These are phyloP conservation scores for Halcyon smyrnensis DNA, from an alignment of 2,797 vertebrate species.

Conservation along the genomic window DNA sequence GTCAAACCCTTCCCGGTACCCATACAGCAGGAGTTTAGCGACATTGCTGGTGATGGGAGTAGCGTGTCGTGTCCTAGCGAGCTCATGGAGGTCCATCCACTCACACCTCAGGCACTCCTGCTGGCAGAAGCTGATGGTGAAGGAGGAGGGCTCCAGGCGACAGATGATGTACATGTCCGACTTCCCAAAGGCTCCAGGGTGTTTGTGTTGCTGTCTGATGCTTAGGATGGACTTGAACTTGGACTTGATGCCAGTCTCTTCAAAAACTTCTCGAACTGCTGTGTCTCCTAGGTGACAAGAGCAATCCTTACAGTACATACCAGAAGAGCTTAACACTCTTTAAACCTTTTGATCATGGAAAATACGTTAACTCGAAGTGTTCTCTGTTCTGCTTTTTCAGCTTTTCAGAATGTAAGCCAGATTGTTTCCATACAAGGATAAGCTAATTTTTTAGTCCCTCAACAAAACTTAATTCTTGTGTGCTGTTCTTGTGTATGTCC, in stretches of 20 bases:
- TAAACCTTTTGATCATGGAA: not conserved
- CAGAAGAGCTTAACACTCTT: not conserved
- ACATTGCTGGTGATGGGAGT: slow-evolving; percentile 89
- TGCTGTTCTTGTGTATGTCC: not conserved
- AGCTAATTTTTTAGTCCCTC: not conserved
- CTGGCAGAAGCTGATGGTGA: slow-evolving; percentile 87
- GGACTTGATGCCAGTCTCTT: slow-evolving; percentile 92
- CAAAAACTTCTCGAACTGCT: slow-evolving; percentile 92
- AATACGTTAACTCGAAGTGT: not conserved
- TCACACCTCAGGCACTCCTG: slow-evolving; percentile 91
- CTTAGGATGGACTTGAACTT: slow-evolving; percentile 93
- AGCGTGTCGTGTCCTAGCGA: slow-evolving; percentile 74
- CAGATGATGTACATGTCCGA: slow-evolving; percentile 95
- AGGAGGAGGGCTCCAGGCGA: slow-evolving; percentile 86
- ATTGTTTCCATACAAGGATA: not conserved
- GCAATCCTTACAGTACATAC: not conserved
- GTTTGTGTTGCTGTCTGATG: slow-evolving; percentile 91
- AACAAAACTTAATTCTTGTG: not conserved
- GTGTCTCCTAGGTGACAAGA: slow-evolving; percentile 83
- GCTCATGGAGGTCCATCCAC: slow-evolving; percentile 87
- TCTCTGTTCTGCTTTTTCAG: not conserved
- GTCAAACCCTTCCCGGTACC: slow-evolving; percentile 86
- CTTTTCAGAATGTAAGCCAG: not conserved
- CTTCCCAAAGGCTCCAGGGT: slow-evolving; percentile 90
- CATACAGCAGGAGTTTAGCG: slow-evolving; percentile 86